These are phyloP conservation scores for Phataginus tricuspis DNA, from an alignment of 2,797 vertebrate genomes.

Conservation along the genomic window DNA sequence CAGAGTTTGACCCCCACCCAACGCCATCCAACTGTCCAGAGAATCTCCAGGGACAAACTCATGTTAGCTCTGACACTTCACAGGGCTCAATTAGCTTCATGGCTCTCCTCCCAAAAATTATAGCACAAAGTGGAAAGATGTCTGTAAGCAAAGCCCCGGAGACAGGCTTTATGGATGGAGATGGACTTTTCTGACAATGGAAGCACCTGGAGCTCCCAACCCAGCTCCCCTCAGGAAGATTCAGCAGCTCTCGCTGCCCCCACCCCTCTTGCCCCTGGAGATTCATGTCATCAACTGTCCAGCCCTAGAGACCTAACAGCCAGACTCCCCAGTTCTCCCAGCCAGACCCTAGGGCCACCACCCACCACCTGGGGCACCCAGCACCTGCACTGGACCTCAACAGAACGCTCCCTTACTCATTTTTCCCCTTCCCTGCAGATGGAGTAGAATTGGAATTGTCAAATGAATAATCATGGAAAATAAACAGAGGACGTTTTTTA, in stretches of 20 bases:
- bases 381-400: not conserved
- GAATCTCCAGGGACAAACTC: not conserved
- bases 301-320: not conserved
- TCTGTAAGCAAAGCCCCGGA: not conserved
- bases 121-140: not conserved
- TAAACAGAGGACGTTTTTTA: not conserved
- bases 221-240: not conserved
- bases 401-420: not conserved
- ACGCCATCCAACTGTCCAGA: not conserved
- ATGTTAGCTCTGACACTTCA: not conserved
- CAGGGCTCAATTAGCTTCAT: not conserved
- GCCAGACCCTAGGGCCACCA: not conserved
- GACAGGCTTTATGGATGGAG: not conserved
- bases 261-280: not conserved
- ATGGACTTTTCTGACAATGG: not conserved
- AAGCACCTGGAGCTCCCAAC: too few species aligned
- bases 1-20: not conserved
- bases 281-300: not conserved
- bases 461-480: slow-evolving; percentile 41
- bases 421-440: not conserved
- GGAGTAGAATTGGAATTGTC: not conserved
- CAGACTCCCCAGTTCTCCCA: not conserved
- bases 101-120: too few species aligned
- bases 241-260: not conserved
- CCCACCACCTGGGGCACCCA: not conserved